Percentiles rank a stretch among this genome's conserved stretches.
Evolutionary conservation across 2,888 invertebrate genomes (phyloP).

Genomic region (Melinaea marsaeus): DNA sequence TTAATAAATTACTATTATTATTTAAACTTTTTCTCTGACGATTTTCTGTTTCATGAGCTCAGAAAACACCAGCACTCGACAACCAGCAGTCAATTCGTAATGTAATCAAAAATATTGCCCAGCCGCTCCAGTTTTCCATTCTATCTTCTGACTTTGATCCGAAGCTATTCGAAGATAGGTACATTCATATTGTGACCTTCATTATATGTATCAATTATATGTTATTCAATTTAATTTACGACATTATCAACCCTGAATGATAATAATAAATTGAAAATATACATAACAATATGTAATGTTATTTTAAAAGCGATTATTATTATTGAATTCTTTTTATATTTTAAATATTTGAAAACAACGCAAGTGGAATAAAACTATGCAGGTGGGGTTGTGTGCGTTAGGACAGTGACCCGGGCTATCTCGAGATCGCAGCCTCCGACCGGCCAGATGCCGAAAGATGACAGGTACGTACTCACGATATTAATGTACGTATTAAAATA

Average conservation of each 20-base stretch:
- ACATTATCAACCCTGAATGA: too few relatives aligned
- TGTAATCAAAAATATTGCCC: conserved; percentile 57
- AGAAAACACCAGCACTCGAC: too few relatives aligned
- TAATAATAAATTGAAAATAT: too few relatives aligned
- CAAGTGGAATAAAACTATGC: conserved; percentile 22
- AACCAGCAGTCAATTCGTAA: conserved; percentile 19
- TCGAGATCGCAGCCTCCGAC: conserved; percentile 75
- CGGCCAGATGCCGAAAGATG: conserved; percentile 76
- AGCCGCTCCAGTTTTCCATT: conserved; percentile 44
- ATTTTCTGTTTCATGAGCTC: too few relatives aligned
- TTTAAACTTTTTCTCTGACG: too few relatives aligned
- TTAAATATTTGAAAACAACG: not conserved
- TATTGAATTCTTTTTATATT: not conserved
- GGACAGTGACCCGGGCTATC: conserved; percentile 74
- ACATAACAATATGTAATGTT: too few relatives aligned
- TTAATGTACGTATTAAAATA: conserved; percentile 29
- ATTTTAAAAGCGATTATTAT: too few relatives aligned
- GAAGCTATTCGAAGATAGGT: conserved; percentile 21
- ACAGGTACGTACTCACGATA: conserved; percentile 53
- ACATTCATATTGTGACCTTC: not conserved
- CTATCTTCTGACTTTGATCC: conserved; percentile 34
- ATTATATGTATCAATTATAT: too few relatives aligned
- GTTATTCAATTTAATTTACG: too few relatives aligned
- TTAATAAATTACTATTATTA: too few relatives aligned
- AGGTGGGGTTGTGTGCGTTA: conserved; percentile 45